A percentile compares a stretch with the other conserved stretches of the same genome.
These are phyloP conservation scores for Podargus strigoides DNA, from an alignment of 2,797 vertebrate species.

Conservation along the genomic window DNA sequence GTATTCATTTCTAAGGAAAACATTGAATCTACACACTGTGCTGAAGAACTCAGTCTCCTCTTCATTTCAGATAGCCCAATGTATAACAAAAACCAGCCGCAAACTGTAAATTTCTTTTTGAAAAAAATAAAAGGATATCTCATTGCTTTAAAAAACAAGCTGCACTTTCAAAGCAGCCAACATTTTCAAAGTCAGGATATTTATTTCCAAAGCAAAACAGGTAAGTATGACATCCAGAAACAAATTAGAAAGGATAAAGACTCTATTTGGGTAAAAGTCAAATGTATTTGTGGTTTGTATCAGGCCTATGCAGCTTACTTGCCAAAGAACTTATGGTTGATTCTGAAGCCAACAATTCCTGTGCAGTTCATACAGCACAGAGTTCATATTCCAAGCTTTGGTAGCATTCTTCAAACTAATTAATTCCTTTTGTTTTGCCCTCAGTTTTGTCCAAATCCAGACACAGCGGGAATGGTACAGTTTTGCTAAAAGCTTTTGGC, in stretches of 20 bases:
- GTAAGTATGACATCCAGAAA: constrained; percentile 25
- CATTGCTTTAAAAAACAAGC: not conserved
- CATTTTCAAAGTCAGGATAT: not conserved
- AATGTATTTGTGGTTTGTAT: constrained; percentile 47
- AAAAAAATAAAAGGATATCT: not conserved
- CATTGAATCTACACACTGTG: not conserved
- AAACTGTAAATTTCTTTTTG: not conserved
- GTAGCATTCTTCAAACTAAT: constrained; percentile 24
- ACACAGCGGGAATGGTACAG: not conserved
- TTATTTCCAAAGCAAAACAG: constrained; percentile 45
- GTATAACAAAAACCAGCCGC: not conserved
- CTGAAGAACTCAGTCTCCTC: not conserved
- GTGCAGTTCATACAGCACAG: not conserved
- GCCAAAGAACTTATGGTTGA: constrained; percentile 53
- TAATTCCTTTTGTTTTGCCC: constrained; percentile 31
- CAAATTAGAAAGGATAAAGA: constrained; percentile 47
- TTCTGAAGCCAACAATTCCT: constrained; percentile 32
- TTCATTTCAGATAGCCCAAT: not conserved
- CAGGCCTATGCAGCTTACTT: not conserved
- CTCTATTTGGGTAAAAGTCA: constrained; percentile 20
- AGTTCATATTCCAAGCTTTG: constrained; percentile 20
- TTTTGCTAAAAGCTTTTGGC: constrained; percentile 2
- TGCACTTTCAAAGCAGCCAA: not conserved
- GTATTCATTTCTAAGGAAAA: not conserved
- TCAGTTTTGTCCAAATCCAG: constrained; percentile 2